Evolutionary conservation across 2,888 invertebrate genomes (phyloP), one percentile per base, ranked within the genome.

Genomic region (Euphydryas editha): DNA sequence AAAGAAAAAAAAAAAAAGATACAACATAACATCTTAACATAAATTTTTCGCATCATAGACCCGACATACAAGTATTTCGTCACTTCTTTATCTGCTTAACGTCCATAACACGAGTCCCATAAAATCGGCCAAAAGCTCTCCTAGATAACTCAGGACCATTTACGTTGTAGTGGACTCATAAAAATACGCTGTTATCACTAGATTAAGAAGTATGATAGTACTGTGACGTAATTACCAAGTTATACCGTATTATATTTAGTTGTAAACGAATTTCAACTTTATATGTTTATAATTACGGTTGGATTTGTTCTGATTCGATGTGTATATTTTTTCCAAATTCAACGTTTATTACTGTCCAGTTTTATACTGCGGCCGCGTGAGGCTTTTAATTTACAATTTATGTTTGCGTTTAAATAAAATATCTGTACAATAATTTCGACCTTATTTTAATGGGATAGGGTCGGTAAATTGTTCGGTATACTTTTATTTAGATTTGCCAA

Each of bases 151-250:
- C 65, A 59, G 63, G 74, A 74, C 77, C 81, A 78, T 80, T 78
- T 77, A 72, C 75, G 74, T 75, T 79, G 77, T 77, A 74, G 71
- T 72, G 73, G 68, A 59, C 73, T 77, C 76, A 78, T 80, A 81
- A 82, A 81, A 81, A 76, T 72, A 75, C 71, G 56, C 67, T 68
- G 73, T 77, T 80, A 80, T 78, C 78, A 68, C 68, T 59, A 76
- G 81, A 82, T 81, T 82, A 78, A 81, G 81, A 80, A 71, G 76
- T 77, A 78, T 76, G 81, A 81, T 81, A 81, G 71, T 66, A 61
- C 21, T 57, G 71, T 80, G 80, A 81, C 80, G 81, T 78, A 79
- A 80, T 65, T 54, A 59, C 55, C 54, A 57, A 57, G 61, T 46
- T 64, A 63, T 65, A 65, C 47, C 54, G 46, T 21, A 15, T 4